Conservation (phyloP, 2,797 vertebrate genomes). For the Hyperoplus immaculatus region DNA sequence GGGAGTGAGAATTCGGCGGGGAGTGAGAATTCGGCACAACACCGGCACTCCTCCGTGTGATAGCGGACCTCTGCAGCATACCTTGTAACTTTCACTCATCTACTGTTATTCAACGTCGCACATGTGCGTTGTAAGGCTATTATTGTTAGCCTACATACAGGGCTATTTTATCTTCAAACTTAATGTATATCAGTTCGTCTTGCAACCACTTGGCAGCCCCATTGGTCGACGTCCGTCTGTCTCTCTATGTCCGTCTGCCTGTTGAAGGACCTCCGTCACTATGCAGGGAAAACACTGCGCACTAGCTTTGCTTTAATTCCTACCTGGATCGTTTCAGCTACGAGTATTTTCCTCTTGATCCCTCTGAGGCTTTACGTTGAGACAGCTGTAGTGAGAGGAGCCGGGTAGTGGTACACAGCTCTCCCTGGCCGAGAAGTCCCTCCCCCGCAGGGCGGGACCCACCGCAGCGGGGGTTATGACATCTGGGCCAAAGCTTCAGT, state of each 20-base stretch:
- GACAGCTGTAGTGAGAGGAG: not conserved
- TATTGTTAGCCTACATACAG: too few relatives aligned
- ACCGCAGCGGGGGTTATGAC: not conserved
- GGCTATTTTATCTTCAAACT: not conserved
- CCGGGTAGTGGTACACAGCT: not conserved
- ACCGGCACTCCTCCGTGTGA: not conserved
- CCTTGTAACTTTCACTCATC: not conserved
- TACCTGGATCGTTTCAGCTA: constrained; percentile 53
- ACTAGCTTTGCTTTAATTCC: not conserved
- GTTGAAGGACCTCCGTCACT: too few relatives aligned
- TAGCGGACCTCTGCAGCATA: not conserved
- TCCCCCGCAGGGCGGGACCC: constrained; percentile 37
- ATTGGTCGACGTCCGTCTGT: too few relatives aligned
- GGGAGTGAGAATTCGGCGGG: too few relatives aligned
- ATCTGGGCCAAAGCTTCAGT: not conserved
- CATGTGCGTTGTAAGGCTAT: not conserved
- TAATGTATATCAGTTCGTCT: not conserved
- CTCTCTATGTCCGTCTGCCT: not conserved
- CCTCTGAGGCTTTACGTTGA: constrained; percentile 1
- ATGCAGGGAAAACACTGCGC: not conserved
- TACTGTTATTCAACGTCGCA: rapidly evolving
- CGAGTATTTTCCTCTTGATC: not conserved
- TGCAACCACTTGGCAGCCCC: not conserved
- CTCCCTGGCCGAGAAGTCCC: constrained; percentile 61
- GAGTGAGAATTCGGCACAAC: too few relatives aligned